Percentiles rank a stretch among this genome's conserved stretches.
phyloP scores from a whole-genome alignment of 2,888 invertebrate species.

The Tetramorium bicarinatum region DNA sequence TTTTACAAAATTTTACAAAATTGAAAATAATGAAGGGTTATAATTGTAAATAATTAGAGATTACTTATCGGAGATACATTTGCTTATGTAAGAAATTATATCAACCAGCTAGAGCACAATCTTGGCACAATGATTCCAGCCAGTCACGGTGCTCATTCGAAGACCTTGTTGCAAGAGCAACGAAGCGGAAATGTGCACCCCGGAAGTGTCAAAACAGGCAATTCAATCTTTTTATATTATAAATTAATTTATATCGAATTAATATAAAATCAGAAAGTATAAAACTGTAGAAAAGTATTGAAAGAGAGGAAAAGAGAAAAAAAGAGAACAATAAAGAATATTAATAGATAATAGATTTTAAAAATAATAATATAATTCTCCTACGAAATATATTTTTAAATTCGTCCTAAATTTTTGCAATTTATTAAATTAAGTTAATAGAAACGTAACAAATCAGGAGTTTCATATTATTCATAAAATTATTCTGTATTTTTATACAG shows the following conservation, averaged over 20 bases:
- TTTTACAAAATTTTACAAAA: too few species aligned
- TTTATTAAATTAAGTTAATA: slow-evolving; percentile 10
- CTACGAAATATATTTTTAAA: background rate
- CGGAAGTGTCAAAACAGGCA: slow-evolving; percentile 78
- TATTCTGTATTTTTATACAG: background rate
- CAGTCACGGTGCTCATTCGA: slow-evolving; percentile 76
- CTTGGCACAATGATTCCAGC: slow-evolving; percentile 69
- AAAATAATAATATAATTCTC: background rate
- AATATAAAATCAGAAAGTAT: slow-evolving; percentile 2
- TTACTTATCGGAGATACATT: slow-evolving; percentile 19
- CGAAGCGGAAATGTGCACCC: slow-evolving; percentile 76
- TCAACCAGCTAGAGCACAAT: slow-evolving; percentile 18
- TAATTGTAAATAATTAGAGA: slow-evolving; percentile 2
- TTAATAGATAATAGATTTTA: background rate
- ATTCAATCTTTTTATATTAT: slow-evolving; percentile 49
- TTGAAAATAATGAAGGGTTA: background rate
- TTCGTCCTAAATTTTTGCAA: background rate
- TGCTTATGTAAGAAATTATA: slow-evolving; percentile 8
- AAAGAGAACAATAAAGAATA: background rate
- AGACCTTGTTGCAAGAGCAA: slow-evolving; percentile 77
- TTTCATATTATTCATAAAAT: background rate
- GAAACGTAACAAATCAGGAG: background rate
- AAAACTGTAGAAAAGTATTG: background rate
- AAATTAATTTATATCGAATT: background rate
- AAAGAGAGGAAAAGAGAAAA: background rate